Percentiles rank a stretch among this genome's conserved stretches.
Evolutionary conservation across 2,888 invertebrate genomes (phyloP).

Genomic region (Lasioglossum malachurum): DNA sequence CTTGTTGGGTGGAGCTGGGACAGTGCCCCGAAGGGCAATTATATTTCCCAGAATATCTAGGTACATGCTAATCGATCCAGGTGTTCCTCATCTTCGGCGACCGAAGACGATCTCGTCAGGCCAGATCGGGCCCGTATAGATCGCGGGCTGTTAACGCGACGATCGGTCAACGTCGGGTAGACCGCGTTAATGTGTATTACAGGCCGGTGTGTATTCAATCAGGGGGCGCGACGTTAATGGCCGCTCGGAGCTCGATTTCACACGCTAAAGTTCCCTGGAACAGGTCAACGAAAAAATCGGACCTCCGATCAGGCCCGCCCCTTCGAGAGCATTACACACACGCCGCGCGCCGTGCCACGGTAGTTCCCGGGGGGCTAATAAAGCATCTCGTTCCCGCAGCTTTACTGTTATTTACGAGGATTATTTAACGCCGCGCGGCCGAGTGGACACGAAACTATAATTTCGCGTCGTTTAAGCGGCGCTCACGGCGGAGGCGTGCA

Average conservation of each 20-base stretch:
- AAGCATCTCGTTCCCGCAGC: conserved; percentile 28
- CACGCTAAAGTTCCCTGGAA: neutral
- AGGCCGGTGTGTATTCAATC: neutral
- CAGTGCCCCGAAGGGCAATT: neutral
- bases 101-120: neutral
- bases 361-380: conserved; percentile 19
- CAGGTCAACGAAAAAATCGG: neutral
- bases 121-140: neutral
- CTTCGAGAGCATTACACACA: neutral
- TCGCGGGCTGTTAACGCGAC: neutral
- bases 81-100: neutral
- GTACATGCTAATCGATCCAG: neutral
- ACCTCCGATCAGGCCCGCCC: neutral
- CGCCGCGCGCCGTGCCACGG: neutral
- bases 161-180: neutral
- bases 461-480: conserved; percentile 44
- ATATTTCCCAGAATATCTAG: no score
- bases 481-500: conserved; percentile 29
- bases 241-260: conserved; percentile 12
- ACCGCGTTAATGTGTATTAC: neutral
- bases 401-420: conserved; percentile 33
- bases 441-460: conserved; percentile 38
- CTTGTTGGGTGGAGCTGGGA: no score
- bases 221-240: neutral
- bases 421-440: conserved; percentile 41